These are phyloP conservation scores for Australoheros facetus DNA, from an alignment of 2,797 vertebrate species.

Conservation along the genomic window DNA sequence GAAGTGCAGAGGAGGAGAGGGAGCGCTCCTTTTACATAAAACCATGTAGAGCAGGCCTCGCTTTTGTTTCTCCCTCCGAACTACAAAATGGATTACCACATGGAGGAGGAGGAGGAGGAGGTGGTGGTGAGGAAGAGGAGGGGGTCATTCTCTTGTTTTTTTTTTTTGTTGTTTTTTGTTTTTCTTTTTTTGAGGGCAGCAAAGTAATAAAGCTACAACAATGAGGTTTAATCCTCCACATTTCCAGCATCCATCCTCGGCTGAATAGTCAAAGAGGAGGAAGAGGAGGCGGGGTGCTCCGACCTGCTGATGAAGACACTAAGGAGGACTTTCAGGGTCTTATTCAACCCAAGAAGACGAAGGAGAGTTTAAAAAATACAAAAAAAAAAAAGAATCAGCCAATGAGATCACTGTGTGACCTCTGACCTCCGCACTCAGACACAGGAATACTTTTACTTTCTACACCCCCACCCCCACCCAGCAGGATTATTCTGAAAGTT, in stretches of 20 bases:
- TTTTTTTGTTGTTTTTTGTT: conserved; percentile 45
- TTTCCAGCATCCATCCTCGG: conserved; percentile 63
- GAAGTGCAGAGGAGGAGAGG: conserved; percentile 91
- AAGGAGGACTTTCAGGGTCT: not conserved
- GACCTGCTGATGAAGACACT: conserved; percentile 6
- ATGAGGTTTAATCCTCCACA: conserved; percentile 80
- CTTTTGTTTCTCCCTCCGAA: conserved; percentile 94
- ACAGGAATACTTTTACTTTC: not conserved
- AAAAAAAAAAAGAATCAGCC: not conserved
- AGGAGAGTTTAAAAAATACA: not conserved
- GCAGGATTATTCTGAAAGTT: not conserved
- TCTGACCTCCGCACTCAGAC: conserved; percentile 54
- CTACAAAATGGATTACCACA: conserved; percentile 97
- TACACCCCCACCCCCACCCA: not conserved
- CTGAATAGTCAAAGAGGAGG: conserved; percentile 53
- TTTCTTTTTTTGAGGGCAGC: conserved; percentile 66
- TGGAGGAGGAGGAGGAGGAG: conserved; percentile 42
- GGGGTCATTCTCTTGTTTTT: conserved; percentile 71
- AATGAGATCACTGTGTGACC: conserved; percentile 44
- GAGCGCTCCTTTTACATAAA: conserved; percentile 91
- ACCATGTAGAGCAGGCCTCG: conserved; percentile 91
- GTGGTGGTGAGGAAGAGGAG: conserved; percentile 40
- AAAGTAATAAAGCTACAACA: conserved; percentile 89
- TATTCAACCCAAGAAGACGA: not conserved
- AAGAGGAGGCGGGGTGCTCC: conserved; percentile 9